Evolutionary conservation across 2,797 vertebrate genomes (phyloP).

Genomic region (Poecilia wingei): DNA sequence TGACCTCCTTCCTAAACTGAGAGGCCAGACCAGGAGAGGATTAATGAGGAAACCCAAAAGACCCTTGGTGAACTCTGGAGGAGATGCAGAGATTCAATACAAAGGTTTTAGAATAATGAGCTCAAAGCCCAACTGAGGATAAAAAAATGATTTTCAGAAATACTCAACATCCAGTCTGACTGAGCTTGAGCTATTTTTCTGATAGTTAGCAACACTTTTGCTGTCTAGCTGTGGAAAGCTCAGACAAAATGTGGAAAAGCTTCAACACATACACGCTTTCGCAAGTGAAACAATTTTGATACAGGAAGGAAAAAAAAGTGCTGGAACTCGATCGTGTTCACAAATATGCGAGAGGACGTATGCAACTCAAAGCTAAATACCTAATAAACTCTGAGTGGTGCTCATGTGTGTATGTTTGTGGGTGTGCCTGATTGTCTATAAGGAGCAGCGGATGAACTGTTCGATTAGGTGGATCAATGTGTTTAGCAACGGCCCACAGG

Average conservation of each 20-base stretch:
- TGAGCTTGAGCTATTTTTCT: neutral
- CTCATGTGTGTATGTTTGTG: slow-evolving; percentile 19
- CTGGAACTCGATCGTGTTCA: neutral
- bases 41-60: neutral
- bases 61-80: neutral
- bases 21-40: neutral
- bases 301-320: neutral
- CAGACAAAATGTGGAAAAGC: neutral
- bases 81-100: neutral
- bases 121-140: neutral
- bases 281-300: neutral
- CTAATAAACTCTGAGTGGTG: slow-evolving; percentile 17
- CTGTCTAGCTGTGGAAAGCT: neutral
- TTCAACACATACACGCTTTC: neutral
- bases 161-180: neutral
- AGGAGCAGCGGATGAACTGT: slow-evolving; percentile 76
- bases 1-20: neutral
- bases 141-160: neutral
- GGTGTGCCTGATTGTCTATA: slow-evolving; percentile 55
- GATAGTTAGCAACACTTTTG: neutral
- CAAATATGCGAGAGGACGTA: slow-evolving; percentile 11
- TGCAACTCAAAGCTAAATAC: neutral
- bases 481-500: slow-evolving; percentile 72
- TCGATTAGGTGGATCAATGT: slow-evolving; percentile 77
- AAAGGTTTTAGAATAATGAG: neutral